Conservation (phyloP, 2,888 invertebrate genomes). For the Athripsodes cinereus region DNA sequence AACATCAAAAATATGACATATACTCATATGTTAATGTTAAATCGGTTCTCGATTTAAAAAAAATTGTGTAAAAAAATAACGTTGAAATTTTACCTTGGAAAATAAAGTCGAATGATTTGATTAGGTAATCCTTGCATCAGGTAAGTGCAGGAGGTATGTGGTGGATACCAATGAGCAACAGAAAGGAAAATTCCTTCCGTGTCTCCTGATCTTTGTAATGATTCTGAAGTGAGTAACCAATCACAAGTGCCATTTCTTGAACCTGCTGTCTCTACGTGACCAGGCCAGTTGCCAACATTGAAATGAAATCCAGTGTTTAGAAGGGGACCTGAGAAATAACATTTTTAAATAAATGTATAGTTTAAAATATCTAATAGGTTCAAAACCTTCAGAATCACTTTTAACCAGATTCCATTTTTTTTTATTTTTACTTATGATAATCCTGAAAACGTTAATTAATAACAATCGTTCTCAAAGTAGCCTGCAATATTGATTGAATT, state of each 20-base stretch:
- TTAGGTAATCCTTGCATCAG: conserved; percentile 80
- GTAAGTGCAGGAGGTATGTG: conserved; percentile 88
- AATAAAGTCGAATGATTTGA: conserved; percentile 83
- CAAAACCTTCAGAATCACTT: no score
- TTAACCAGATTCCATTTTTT: no score
- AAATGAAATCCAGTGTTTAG: conserved; percentile 92
- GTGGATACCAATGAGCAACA: conserved; percentile 92
- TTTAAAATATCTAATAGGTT: no score
- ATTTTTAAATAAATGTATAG: no score
- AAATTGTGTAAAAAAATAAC: no score
- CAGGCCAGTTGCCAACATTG: conserved; percentile 92
- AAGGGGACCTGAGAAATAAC: conserved; percentile 58
- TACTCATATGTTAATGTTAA: no score
- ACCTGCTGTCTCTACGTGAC: conserved; percentile 84
- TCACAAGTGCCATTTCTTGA: conserved; percentile 82
- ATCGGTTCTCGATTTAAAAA: no score
- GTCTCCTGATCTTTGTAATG: conserved; percentile 69
- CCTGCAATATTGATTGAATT: no score
- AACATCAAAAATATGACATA: no score
- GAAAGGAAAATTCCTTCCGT: conserved; percentile 86
- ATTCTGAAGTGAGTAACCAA: conserved; percentile 80
- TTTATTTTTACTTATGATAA: no score
- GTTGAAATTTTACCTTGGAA: conserved; percentile 83
- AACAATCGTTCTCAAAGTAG: no score
- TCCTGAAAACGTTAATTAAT: no score